phyloP scores from a whole-genome alignment of 1,140 invertebrate species.

The Hirudo medicinalis region DNA sequence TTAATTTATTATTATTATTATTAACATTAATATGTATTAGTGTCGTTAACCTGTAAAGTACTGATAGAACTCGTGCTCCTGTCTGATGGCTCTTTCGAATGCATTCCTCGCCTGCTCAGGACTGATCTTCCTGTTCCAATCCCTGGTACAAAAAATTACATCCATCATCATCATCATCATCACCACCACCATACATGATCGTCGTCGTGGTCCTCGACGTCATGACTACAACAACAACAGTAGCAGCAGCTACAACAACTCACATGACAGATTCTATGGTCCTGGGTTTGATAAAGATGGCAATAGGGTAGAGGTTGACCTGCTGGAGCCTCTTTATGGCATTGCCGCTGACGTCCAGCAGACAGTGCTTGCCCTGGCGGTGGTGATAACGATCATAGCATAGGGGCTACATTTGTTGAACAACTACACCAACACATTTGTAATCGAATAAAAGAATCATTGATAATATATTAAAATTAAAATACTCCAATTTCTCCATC shows the following conservation, averaged over 20 bases:
- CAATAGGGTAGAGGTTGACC: constrained; percentile 91
- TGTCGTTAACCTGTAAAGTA: constrained; percentile 53
- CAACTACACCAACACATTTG: too few species aligned
- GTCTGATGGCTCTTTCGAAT: constrained; percentile 85
- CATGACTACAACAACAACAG: background rate
- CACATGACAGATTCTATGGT: constrained; percentile 89
- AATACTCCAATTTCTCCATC: too few species aligned
- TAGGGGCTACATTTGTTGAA: too few species aligned
- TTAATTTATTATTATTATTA: background rate
- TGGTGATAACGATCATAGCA: too few species aligned
- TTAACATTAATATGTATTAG: background rate
- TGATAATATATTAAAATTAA: too few species aligned
- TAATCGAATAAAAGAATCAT: too few species aligned
- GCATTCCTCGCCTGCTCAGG: constrained; percentile 95
- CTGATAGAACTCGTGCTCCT: constrained; percentile 96
- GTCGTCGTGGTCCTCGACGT: background rate
- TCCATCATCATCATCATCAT: background rate
- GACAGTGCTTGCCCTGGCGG: constrained; percentile 81
- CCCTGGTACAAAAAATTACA: background rate
- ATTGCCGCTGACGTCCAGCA: constrained; percentile 96
- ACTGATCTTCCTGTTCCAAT: constrained; percentile 80
- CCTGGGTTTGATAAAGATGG: constrained; percentile 96
- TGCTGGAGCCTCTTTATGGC: constrained; percentile 95
- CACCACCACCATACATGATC: background rate
- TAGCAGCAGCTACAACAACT: constrained; percentile 42